Conservation (phyloP, 2,797 vertebrate genomes). For the Setipinna tenuifilis region DNA sequence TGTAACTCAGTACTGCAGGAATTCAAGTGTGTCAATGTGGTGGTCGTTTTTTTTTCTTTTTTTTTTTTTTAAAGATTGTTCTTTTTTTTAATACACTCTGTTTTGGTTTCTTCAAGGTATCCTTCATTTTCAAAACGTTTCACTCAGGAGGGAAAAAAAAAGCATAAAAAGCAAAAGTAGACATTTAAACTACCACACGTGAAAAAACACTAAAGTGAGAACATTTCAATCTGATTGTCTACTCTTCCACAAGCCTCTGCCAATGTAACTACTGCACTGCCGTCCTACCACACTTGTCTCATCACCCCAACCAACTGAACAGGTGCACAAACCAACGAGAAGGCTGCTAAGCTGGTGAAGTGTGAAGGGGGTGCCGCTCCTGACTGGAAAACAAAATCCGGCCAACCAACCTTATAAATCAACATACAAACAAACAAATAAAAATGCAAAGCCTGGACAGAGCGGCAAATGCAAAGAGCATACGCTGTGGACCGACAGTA, state of each 20-base stretch:
- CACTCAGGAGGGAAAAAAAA: neutral
- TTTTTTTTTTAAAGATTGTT: neutral
- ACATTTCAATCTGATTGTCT: constrained; percentile 22
- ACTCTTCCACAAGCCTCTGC: neutral
- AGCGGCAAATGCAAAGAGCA: neutral
- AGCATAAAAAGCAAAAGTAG: neutral
- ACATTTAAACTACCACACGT: constrained; percentile 1
- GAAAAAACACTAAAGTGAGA: neutral
- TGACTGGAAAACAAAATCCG: neutral
- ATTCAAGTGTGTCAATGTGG: neutral
- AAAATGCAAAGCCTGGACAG: neutral
- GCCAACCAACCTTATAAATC: neutral
- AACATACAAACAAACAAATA: constrained; percentile 49
- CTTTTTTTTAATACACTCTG: constrained; percentile 58
- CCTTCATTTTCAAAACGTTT: constrained; percentile 10
- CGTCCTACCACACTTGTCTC: neutral
- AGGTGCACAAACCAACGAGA: neutral
- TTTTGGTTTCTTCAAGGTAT: constrained; percentile 25
- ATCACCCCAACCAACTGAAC: neutral
- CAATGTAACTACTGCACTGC: neutral
- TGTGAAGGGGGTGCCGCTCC: constrained; percentile 4
- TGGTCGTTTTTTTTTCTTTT: neutral
- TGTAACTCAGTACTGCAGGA: neutral
- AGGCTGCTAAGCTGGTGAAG: neutral
- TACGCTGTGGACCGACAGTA: neutral